Evolutionary conservation across 2,797 vertebrate species (phyloP), one percentile per base, ranked within the genome.

Genomic region (Acropternis orthonyx): DNA sequence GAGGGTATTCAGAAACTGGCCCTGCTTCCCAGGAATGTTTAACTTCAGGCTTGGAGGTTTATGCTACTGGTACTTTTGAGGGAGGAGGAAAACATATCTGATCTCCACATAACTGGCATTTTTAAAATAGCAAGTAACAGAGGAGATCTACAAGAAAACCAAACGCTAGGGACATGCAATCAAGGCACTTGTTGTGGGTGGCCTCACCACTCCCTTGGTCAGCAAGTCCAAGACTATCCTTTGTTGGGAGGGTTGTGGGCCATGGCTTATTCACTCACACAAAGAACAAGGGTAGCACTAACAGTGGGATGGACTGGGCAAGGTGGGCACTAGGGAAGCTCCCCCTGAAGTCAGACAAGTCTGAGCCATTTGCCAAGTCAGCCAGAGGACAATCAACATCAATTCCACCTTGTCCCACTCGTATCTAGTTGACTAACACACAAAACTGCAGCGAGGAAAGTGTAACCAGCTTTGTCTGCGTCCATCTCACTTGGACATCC

Each of bases 131-230:
- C 2, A 1, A 9, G 34, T 4, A 7, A 66, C 1, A 24, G 11
- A 2, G 58, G 67, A 82, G 59, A 30, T 12, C 7, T 48, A 15
- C 73, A 75, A 46, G 2, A n/a, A 72, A 36, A 44, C 7, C 43
- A 39, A 39, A 23, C 0, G 1, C 37, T 1, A 14, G 32, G 44
- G 63, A 36, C 2, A 0, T 0, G 20, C 7, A 32, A 6, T 4
- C 2, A 3, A 59, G 84, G 83, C 3, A 14, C 54, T 48, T 4
- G 28, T 39, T 66, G 19, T 6, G 54, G 7, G 48, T 3, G 43
- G 55, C 28, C 44, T 73, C 23, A 10, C 8, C 37, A 20, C 5
- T 11, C 9, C 48, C 48, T 5, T 0, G 2, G 36, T 1, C 65
- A 62, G 55, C 63, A 41, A 36, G 44, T 1, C 61, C 22, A 15